Base-by-base conservation (phyloP, 2,797 vertebrate species). In the Gila robusta region DNA sequence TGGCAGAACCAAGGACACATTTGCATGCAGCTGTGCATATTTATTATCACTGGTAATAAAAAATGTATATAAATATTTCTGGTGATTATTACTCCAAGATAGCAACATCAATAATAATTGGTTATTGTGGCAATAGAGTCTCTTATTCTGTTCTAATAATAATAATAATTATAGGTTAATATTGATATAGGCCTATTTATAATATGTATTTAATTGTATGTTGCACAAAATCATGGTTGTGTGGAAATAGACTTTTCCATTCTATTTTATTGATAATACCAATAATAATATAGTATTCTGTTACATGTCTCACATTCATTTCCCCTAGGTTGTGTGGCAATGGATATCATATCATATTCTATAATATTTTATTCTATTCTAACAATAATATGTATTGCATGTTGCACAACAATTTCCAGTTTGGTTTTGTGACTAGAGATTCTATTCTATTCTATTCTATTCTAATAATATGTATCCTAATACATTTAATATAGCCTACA, bases 41-140 rank as follows among this genome's bases (percentile, higher is more conserved):
- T 49, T 49, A 64, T 79, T 37, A 62, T 41, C 76, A 62, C n/a
- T 64, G 41, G 37, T 62, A 28, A 78, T 39, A 59, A 78, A 14
- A 44, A 69, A 21, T 69, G 16, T 62, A 7, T 62, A 41, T 26
- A 41, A 56, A 16, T 16, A 56, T 77, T n/a, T 41, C 23, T 41
- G 35, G 35, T 26, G 12, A 37, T 77, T 76, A 76, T 52, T 37
- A 78, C 32, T 54, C 19, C 16, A 79, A 19, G 35, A 39, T 64
- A 62, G n/a, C 21, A 39, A 17, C 35, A 62, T 2, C 1, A 77
- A 28, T 64, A 64, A 23, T 14, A 16, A 59, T 12, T 56, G 4
- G 35, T 41, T 39, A 41, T 41, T 11, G 23, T 78, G 54, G 23
- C 14, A 17, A 26, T 5, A 78, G 0, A 1, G 35, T 59, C 12